Base-by-base conservation (phyloP, 2,113 vertebrate genomes). In the Scartelaos histophorus region DNA sequence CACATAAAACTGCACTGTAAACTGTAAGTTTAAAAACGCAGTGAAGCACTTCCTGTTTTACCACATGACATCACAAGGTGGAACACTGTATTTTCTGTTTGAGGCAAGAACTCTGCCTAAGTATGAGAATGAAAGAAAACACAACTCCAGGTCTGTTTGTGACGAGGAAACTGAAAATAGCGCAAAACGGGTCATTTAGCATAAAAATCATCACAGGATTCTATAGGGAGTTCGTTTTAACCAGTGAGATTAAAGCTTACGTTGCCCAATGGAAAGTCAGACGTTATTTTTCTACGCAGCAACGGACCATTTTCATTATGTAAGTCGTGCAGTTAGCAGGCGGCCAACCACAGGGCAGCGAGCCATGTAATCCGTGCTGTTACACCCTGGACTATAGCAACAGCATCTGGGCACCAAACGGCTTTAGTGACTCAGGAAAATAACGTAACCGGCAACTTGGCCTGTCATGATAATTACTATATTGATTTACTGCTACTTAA, bases 241-340 rank as follows among this genome's bases (percentile, higher is more conserved):
- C 82, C 67, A 87, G 77, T 81, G 49, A 25, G 67, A 24, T 1
- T 29, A 29, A 45, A 65, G 47, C 54, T 46, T 22, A 45, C 22
- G 51, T 70, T 83, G 34, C 62, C 89, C 86, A 90, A 90, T 88
- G 54, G 70, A 71, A 87, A 79, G 75, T 66, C 69, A 49, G 83
- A 75, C 25, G 84, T 13, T 5, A 62, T 66, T 85, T 53, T 74
- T 89, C 76, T 90, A 85, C 91, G 74, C 78, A 73, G 89, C 84
- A 90, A 89, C 88, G 7, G 17, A 35, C 72, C 69, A 49, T 70
- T 82, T 79, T 70, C 79, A 73, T 91, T 90, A 92, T 83, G 87
- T 82, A 90, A 90, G 82, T 64, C 25, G 68, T 76, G 71, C 73
- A 74, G 81, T 75, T 58, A 82, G 49, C 47, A 81, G 67, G 76